A percentile compares a stretch with the other conserved stretches of the same genome.
Conservation (phyloP, 2,888 invertebrate species). For the Callosobruchus maculatus region DNA sequence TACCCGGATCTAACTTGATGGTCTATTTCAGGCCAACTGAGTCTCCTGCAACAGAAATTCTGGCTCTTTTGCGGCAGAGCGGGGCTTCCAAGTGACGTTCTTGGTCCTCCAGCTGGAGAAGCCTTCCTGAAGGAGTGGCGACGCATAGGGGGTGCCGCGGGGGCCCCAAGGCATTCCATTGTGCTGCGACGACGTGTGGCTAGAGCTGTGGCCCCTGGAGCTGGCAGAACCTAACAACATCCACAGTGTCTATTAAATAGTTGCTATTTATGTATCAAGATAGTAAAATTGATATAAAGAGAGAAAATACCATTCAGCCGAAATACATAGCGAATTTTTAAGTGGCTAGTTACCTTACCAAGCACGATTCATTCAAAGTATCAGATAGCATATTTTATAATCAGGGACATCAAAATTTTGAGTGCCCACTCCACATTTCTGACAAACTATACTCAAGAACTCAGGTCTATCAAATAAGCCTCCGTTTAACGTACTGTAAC, state of each 20-base stretch:
- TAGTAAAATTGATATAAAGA: no score
- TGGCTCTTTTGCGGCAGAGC: background rate
- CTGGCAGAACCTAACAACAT: slow-evolving; percentile 50
- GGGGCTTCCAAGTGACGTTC: background rate
- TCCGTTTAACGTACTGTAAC: no score
- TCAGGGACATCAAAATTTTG: no score
- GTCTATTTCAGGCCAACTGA: slow-evolving; percentile 84
- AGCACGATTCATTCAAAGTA: no score
- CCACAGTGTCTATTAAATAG: background rate
- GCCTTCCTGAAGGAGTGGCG: slow-evolving; percentile 52
- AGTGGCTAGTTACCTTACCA: no score
- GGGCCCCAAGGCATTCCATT: slow-evolving; percentile 52
- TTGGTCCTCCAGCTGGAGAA: background rate
- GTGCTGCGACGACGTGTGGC: slow-evolving; percentile 58
- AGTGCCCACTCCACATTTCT: no score
- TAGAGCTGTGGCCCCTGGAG: slow-evolving; percentile 61
- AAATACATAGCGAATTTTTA: no score
- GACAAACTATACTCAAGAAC: no score
- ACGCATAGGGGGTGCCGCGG: slow-evolving; percentile 43
- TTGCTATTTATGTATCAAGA: no score
- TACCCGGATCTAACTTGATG: slow-evolving; percentile 80
- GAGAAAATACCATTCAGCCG: no score
- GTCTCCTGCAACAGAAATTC: slow-evolving; percentile 61
- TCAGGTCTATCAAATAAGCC: no score
- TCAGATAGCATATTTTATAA: no score